Evolutionary conservation across 2,888 invertebrate species (phyloP).

Genomic region (Bruchidius siliquastri): DNA sequence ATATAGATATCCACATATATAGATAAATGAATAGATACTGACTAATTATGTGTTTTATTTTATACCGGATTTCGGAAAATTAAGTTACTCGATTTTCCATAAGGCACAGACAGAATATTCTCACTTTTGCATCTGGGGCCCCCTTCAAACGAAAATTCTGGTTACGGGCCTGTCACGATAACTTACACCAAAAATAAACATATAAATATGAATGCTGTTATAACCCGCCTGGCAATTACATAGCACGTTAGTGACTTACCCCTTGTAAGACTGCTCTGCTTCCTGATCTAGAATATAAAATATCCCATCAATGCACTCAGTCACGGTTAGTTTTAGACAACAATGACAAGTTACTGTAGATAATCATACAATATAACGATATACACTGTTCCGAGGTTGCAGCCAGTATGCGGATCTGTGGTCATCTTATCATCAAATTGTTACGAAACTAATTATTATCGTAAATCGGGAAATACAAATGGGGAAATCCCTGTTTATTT

Average conservation of each 20-base stretch:
- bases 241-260: neutral
- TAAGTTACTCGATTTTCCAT: too few species aligned
- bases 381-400: neutral
- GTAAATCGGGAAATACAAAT: neutral
- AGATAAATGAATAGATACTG: too few species aligned
- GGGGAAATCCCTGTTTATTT: neutral
- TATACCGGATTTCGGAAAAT: too few species aligned
- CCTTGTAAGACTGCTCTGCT: neutral
- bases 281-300: neutral
- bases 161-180: too few species aligned
- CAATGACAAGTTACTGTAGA: neutral
- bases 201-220: neutral
- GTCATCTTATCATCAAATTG: neutral
- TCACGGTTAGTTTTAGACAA: neutral
- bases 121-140: too few species aligned
- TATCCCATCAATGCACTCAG: neutral
- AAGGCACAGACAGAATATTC: too few species aligned
- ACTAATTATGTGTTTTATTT: too few species aligned
- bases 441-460: neutral
- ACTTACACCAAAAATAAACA: too few species aligned
- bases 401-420: neutral
- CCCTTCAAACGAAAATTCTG: too few species aligned
- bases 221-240: neutral
- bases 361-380: too few species aligned
- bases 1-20: too few species aligned